These are phyloP conservation scores for Speoplatyrhinus poulsoni DNA, from an alignment of 2,113 vertebrate species.

Conservation along the genomic window DNA sequence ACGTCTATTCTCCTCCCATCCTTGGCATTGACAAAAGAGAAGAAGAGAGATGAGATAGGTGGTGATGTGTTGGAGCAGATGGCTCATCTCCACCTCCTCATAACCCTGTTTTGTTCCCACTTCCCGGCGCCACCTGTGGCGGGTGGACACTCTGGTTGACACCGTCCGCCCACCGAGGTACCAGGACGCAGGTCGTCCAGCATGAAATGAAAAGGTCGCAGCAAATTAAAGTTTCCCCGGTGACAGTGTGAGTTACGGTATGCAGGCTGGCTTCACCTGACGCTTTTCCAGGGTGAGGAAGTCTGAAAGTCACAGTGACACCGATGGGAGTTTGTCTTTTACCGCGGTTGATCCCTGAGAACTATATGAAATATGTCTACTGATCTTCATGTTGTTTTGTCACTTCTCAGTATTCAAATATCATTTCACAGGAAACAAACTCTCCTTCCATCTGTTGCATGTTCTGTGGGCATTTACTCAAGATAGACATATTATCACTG, in stretches of 20 bases:
- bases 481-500: neutral
- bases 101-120: constrained; percentile 24
- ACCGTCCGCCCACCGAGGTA: constrained; percentile 27
- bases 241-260: constrained; percentile 4
- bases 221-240: constrained; percentile 25
- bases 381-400: neutral
- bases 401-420: neutral
- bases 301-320: constrained; percentile 46
- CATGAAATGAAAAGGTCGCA: constrained; percentile 45
- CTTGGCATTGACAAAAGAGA: neutral
- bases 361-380: constrained; percentile 22
- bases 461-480: neutral
- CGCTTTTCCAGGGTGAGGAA: constrained; percentile 1
- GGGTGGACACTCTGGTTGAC: constrained; percentile 33
- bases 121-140: constrained; percentile 62
- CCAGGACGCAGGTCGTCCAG: constrained; percentile 51
- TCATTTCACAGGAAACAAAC: neutral
- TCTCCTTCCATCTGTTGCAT: neutral
- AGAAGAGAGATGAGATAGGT: neutral
- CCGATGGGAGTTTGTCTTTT: constrained; percentile 7
- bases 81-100: constrained; percentile 52
- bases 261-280: constrained; percentile 4
- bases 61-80: constrained; percentile 53
- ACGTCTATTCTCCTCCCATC: neutral
- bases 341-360: constrained; percentile 16